Evolutionary conservation across 2,113 vertebrate genomes (phyloP).

Genomic region (Anoplopoma fimbria): DNA sequence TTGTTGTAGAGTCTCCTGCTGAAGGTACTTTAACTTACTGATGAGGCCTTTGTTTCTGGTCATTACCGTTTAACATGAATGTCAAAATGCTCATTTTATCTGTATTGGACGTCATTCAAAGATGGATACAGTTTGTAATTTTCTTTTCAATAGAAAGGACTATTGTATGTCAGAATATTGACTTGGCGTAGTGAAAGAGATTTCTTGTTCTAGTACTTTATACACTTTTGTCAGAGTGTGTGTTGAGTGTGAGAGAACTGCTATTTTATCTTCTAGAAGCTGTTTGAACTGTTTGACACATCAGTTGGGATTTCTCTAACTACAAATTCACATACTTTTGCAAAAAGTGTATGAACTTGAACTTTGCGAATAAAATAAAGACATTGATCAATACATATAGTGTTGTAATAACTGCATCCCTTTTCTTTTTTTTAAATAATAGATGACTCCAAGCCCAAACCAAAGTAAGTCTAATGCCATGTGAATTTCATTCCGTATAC

Average conservation of each 20-base stretch:
- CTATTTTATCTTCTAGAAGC: background rate
- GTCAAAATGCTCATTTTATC: slow-evolving; percentile 16
- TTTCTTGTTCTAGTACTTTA: background rate
- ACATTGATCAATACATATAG: background rate
- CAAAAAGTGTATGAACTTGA: no score
- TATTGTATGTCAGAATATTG: background rate
- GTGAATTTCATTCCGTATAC: slow-evolving; percentile 7
- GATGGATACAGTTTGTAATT: slow-evolving; percentile 6
- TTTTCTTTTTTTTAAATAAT: background rate
- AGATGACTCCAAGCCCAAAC: slow-evolving; percentile 81
- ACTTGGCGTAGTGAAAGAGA: background rate
- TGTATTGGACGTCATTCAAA: background rate
- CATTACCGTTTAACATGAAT: slow-evolving; percentile 5
- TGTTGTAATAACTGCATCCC: background rate
- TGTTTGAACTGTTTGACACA: background rate
- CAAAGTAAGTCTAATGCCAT: slow-evolving; percentile 74
- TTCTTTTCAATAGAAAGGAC: background rate
- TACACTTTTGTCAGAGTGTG: background rate
- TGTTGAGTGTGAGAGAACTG: background rate
- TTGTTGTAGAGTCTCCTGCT: slow-evolving; percentile 44
- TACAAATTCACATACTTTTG: background rate
- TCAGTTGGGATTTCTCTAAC: background rate
- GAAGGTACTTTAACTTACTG: slow-evolving; percentile 52
- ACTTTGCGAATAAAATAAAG: no score
- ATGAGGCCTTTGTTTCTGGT: background rate